Evolutionary conservation across 2,888 invertebrate genomes (phyloP).

Genomic region (Phaedon cochleariae): DNA sequence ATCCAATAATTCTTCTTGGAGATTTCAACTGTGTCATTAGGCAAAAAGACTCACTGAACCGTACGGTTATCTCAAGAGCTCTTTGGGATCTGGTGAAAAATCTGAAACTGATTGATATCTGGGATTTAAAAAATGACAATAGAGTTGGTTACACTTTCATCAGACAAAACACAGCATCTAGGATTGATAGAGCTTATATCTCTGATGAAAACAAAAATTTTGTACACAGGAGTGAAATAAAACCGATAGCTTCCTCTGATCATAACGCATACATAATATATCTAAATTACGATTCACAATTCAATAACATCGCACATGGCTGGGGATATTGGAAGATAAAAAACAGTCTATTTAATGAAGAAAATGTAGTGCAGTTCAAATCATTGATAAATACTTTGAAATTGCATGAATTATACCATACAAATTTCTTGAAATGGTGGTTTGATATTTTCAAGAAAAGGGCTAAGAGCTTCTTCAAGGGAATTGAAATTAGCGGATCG

Average conservation of each 20-base stretch:
- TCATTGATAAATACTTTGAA: too few species aligned
- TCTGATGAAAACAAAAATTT: neutral
- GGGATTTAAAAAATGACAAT: neutral
- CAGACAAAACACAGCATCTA: too few species aligned
- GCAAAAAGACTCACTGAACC: neutral
- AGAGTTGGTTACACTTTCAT: conserved; percentile 1
- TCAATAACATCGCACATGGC: neutral
- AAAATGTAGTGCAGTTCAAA: too few species aligned
- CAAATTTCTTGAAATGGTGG: too few species aligned
- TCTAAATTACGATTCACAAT: neutral
- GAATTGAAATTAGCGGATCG: too few species aligned
- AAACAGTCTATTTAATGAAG: too few species aligned
- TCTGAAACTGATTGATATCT: neutral
- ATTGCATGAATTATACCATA: too few species aligned
- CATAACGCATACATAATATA: neutral
- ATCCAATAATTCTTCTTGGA: neutral
- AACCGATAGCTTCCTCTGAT: too few species aligned
- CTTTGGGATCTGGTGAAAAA: neutral
- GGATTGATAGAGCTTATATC: too few species aligned
- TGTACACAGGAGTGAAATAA: neutral
- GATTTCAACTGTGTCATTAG: neutral
- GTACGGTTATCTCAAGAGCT: neutral
- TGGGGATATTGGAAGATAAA: neutral
- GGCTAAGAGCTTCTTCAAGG: too few species aligned
- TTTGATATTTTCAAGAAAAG: too few species aligned